Percentiles rank a stretch among this genome's conserved stretches.
These are phyloP conservation scores for Cerastoderma edule DNA, from an alignment of 2,888 invertebrate genomes.

Conservation along the genomic window DNA sequence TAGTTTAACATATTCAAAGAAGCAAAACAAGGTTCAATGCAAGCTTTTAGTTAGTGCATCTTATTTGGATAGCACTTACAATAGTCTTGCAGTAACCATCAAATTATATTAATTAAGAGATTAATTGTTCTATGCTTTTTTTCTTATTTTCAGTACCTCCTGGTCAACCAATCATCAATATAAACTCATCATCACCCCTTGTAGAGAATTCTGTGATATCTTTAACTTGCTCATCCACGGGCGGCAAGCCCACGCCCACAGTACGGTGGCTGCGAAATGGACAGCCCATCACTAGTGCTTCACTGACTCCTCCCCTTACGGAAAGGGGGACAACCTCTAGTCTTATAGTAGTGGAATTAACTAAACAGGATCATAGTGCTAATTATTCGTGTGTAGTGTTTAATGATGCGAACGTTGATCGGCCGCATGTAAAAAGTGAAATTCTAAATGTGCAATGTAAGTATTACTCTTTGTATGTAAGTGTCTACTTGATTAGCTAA, in stretches of 20 bases:
- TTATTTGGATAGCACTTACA: no score
- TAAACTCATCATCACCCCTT: conserved; percentile 52
- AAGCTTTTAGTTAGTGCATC: no score
- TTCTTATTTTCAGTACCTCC: conserved; percentile 71
- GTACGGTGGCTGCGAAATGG: conserved; percentile 73
- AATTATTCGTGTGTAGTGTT: conserved; percentile 73
- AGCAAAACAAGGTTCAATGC: no score
- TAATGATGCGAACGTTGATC: conserved; percentile 70
- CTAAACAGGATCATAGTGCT: conserved; percentile 69
- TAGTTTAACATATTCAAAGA: no score
- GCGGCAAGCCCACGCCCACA: conserved; percentile 74
- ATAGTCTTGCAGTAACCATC: no score
- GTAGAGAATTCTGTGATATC: conserved; percentile 68
- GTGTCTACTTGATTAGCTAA: no score
- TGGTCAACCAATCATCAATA: conserved; percentile 60
- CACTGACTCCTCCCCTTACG: conserved; percentile 33
- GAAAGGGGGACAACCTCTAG: conserved; percentile 60
- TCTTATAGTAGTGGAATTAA: conserved; percentile 50
- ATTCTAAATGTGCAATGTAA: conserved; percentile 74
- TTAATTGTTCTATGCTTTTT: no score
- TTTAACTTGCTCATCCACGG: conserved; percentile 71
- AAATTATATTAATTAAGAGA: no score
- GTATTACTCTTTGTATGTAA: no score
- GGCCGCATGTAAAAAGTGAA: conserved; percentile 53
- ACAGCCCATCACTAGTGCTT: conserved; percentile 60